Base-by-base conservation (phyloP, 2,888 invertebrate species). In the Ectemnius lituratus region DNA sequence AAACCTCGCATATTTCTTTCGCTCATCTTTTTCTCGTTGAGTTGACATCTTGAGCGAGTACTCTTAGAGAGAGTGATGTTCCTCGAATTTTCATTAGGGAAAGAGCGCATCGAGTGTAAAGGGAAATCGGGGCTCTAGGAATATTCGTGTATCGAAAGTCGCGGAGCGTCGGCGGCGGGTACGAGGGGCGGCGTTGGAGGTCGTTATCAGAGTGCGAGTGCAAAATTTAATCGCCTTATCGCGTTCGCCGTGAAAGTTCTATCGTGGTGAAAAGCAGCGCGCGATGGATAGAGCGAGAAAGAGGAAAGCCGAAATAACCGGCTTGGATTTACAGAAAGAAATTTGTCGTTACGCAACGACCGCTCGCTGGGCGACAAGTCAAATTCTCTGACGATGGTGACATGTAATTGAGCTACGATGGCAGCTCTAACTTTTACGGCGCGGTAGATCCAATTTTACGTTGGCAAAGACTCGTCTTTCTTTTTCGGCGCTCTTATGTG, bases 401-500 rank as follows among this genome's bases (percentile, higher is more conserved):
- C 16, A 52, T 52, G 52, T 16, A 52, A 52, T 52, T 52, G 52
- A 52, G 37, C 37, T n/a, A 16, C 14, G 8, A 13, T 52, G 52
- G 37, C 37, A 37, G 37, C 11, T 37, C 52, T 52, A 52, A 1
- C 52, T 52, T 5, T 52, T 16, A 14, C 52, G 23, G 23, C 23
- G 5, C 52, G 52, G 11, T 4, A 14, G 52, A 52, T 52, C 52
- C 52, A 16, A 52, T 52, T 52, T 52, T 47, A n/a, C 23, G 23
- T 3, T 23, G 23, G 23, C 23, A 23, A 23, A 23, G 23, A 16
- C 52, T 52, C 52, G 1, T 52, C 52, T 52, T 52, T 52, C 52
- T 52, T 16, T 52, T 52, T 23, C 2, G 2, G 23, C 23, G 23
- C 4, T 14, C 62, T 77, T 67, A 73, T 71, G 72, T 72, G 75